Evolutionary conservation across 2,113 vertebrate species (phyloP).

Genomic region (Hipposideros armiger): DNA sequence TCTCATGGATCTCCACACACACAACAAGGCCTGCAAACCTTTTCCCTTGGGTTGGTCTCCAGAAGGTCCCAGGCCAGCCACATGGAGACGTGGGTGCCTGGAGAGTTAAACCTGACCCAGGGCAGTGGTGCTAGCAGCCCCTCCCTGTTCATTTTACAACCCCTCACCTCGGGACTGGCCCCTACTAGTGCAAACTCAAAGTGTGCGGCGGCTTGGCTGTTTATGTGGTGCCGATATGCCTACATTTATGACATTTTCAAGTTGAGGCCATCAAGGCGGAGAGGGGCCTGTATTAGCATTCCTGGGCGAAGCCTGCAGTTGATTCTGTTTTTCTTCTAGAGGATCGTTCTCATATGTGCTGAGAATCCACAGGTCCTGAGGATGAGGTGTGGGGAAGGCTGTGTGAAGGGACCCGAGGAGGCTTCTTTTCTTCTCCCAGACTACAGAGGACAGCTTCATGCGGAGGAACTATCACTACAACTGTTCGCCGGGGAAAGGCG

Average conservation of each 20-base stretch:
- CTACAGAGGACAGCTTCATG: background rate
- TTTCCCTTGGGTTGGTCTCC: no score
- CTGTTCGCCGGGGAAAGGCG: background rate
- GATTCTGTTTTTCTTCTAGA: background rate
- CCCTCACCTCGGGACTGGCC: background rate
- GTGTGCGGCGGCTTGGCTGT: accelerated
- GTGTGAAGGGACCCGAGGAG: accelerated
- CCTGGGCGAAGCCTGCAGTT: background rate
- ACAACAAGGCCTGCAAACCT: no score
- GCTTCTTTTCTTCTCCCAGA: background rate
- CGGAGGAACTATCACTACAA: background rate
- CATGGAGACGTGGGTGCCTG: accelerated
- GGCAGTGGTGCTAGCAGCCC: accelerated
- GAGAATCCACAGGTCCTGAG: background rate
- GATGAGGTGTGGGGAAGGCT: background rate
- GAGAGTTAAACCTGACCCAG: no score
- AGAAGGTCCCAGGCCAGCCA: background rate
- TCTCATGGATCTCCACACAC: no score
- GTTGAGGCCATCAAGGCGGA: background rate
- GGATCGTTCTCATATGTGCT: background rate
- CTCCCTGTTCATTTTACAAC: accelerated
- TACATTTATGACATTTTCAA: background rate
- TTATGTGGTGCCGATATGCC: background rate
- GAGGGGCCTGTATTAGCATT: background rate
- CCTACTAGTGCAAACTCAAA: accelerated